These are phyloP conservation scores for Ypsolopha scabrella DNA, from an alignment of 2,888 invertebrate genomes.

Conservation along the genomic window DNA sequence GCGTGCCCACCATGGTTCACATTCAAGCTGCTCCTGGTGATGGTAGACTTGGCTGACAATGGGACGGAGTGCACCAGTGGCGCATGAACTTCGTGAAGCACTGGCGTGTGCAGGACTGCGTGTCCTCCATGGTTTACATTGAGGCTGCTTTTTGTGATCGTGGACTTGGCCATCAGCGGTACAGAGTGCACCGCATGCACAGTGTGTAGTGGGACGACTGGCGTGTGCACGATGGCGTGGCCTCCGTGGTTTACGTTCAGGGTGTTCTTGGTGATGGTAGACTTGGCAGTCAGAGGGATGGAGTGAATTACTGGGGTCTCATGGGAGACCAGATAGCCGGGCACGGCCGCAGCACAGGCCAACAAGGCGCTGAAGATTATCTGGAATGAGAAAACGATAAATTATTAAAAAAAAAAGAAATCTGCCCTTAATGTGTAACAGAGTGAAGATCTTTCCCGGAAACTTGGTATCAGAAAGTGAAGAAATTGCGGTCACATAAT, in stretches of 20 bases:
- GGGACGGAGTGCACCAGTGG: conserved; percentile 2
- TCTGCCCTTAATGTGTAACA: too few relatives aligned
- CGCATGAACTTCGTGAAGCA: neutral
- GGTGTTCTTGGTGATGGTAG: conserved; percentile 26
- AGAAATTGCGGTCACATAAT: too few relatives aligned
- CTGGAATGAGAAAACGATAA: conserved; percentile 18
- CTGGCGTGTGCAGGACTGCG: conserved; percentile 2
- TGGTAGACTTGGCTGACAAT: conserved; percentile 18
- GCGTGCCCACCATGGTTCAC: conserved; percentile 37
- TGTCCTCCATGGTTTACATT: conserved; percentile 2
- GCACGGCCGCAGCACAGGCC: conserved; percentile 31
- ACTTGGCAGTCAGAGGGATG: conserved; percentile 19
- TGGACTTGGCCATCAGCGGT: conserved; percentile 1
- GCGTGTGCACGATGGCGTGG: conserved; percentile 16
- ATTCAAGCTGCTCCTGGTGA: conserved; percentile 45
- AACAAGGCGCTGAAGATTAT: conserved; percentile 29
- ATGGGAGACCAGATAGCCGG: conserved; percentile 25
- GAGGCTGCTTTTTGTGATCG: conserved; percentile 9
- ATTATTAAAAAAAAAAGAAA: too few relatives aligned
- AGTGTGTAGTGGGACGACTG: conserved; percentile 12
- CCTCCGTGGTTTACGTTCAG: conserved; percentile 23
- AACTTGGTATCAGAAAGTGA: too few relatives aligned
- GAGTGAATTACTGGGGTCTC: conserved; percentile 20
- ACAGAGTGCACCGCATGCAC: conserved; percentile 17
- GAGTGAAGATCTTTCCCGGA: too few relatives aligned